Evolutionary conservation across 2,888 invertebrate species (phyloP).

Genomic region (Orthosia cruda): DNA sequence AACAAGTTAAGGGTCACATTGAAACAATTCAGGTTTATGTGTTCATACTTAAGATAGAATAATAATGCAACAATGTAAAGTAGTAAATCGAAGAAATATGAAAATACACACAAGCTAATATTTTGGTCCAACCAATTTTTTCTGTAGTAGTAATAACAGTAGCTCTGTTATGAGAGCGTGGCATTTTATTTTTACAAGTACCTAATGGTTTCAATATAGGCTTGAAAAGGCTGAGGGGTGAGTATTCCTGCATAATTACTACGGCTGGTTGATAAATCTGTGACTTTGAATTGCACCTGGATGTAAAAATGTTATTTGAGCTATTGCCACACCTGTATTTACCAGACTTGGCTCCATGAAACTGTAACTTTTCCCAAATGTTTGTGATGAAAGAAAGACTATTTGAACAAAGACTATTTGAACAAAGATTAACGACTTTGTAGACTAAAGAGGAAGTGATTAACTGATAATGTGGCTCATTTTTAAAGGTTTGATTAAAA

Average conservation of each 20-base stretch:
- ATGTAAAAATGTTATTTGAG: too few species aligned
- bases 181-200: constrained; percentile 7
- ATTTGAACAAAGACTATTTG: too few species aligned
- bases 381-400: too few species aligned
- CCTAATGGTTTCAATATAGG: constrained; percentile 14
- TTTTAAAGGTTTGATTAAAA: too few species aligned
- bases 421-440: too few species aligned
- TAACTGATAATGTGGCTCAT: too few species aligned
- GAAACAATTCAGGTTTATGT: neutral
- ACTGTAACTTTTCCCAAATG: too few species aligned
- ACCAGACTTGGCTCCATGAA: too few species aligned
- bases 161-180: neutral
- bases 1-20: neutral
- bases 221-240: neutral
- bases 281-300: too few species aligned
- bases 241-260: neutral
- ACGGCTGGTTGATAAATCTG: too few species aligned
- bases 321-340: too few species aligned
- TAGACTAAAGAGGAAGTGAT: too few species aligned
- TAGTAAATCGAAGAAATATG: neutral
- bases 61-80: neutral
- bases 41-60: neutral
- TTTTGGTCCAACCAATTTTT: neutral
- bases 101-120: neutral
- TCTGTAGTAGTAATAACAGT: neutral